phyloP scores from a whole-genome alignment of 2,797 vertebrate species.

The Gadopsis bispinosus region DNA sequence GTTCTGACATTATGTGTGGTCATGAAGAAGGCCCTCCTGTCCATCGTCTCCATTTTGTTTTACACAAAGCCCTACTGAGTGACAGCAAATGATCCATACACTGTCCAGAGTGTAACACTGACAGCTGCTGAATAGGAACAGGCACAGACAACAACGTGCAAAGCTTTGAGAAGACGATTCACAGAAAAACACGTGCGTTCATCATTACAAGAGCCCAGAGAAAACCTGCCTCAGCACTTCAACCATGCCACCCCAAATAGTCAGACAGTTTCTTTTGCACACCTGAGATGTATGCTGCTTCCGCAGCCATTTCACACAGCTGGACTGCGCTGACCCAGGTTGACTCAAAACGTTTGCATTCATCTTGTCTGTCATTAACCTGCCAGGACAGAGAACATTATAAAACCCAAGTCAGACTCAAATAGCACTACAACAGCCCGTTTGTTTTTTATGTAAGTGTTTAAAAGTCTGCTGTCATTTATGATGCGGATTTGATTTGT shows the following conservation, averaged over 20 bases:
- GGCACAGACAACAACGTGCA: conserved; percentile 18
- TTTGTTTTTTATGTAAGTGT: not conserved
- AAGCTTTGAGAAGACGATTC: conserved; percentile 36
- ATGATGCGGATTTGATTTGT: not conserved
- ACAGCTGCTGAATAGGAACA: conserved; percentile 50
- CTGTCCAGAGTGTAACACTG: conserved; percentile 44
- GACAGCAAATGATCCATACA: conserved; percentile 53
- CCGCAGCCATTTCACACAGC: conserved; percentile 93
- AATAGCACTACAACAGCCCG: not conserved
- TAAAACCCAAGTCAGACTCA: conserved; percentile 1
- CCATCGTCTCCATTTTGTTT: conserved; percentile 55
- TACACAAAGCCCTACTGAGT: conserved; percentile 50
- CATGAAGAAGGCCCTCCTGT: conserved; percentile 53
- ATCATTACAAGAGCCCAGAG: conserved; percentile 5
- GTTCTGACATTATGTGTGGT: conserved; percentile 30
- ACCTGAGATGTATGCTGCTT: conserved; percentile 93
- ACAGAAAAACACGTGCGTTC: conserved; percentile 24
- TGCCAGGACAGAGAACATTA: conserved; percentile 64
- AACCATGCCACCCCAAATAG: conserved; percentile 13
- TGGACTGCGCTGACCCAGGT: conserved; percentile 90
- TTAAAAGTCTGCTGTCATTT: conserved; percentile 11
- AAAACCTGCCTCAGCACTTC: conserved; percentile 25
- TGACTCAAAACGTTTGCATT: conserved; percentile 88
- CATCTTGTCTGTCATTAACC: conserved; percentile 88
- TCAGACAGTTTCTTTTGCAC: conserved; percentile 41